Evolutionary conservation across 2,797 vertebrate species (phyloP).

Genomic region (Sebastes iracundus): DNA sequence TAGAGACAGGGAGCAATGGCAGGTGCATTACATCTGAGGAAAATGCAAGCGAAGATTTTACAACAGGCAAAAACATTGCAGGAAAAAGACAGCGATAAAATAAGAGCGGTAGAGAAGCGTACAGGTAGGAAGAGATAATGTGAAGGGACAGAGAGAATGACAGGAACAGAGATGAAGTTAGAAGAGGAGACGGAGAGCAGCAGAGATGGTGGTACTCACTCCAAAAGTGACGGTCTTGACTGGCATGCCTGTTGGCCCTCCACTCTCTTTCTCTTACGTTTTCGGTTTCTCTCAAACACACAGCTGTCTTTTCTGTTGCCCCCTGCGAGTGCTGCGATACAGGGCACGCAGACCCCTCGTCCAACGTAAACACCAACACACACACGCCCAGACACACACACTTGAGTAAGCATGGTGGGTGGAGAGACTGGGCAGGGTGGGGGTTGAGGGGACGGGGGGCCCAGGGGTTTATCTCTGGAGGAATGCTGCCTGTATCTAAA

Average conservation of each 20-base stretch:
- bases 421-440: constrained; percentile 71
- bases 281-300: constrained; percentile 71
- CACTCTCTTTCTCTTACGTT: constrained; percentile 66
- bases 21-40: constrained; percentile 45
- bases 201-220: constrained; percentile 80
- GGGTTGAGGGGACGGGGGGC: constrained; percentile 67
- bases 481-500: constrained; percentile 85
- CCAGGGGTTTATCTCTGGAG: constrained; percentile 83
- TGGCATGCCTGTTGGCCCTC: constrained; percentile 81
- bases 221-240: constrained; percentile 79
- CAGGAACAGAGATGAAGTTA: constrained; percentile 26
- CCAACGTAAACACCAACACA: constrained; percentile 68
- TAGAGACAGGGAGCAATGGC: constrained; percentile 12
- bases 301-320: constrained; percentile 79
- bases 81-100: neutral
- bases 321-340: constrained; percentile 65
- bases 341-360: constrained; percentile 66
- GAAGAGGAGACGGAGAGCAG: constrained; percentile 38
- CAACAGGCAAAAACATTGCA: constrained; percentile 6
- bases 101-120: neutral
- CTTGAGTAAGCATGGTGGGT: constrained; percentile 78
- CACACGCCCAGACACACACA: constrained; percentile 51
- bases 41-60: constrained; percentile 16
- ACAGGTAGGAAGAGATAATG: constrained; percentile 10
- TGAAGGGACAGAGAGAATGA: constrained; percentile 32